Conservation (phyloP, 2,797 vertebrate genomes). For the Fringilla coelebs region DNA sequence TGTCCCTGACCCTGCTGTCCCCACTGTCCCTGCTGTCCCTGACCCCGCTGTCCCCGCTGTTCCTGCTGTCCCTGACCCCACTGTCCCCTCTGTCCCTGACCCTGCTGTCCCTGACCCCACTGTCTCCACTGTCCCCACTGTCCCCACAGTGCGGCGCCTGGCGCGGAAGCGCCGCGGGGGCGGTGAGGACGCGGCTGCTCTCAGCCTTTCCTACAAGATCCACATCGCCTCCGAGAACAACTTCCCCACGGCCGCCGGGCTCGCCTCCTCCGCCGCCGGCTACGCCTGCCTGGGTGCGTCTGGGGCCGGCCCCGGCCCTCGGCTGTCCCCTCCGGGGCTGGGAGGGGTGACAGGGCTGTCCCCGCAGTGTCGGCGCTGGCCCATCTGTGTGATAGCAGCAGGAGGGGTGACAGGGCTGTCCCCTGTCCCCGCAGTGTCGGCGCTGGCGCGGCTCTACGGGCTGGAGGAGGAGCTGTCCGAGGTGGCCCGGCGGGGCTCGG, state of each 20-base stretch:
- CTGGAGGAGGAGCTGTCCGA: slow-evolving; percentile 88
- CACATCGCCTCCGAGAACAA: slow-evolving; percentile 92
- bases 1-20: rapidly evolving
- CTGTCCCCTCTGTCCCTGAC: too few species aligned
- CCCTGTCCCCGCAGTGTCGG: slow-evolving; percentile 76
- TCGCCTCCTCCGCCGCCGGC: slow-evolving; percentile 94
- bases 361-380: neutral
- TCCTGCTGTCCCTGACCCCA: neutral
- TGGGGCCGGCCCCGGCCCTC: neutral
- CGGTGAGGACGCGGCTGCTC: slow-evolving; percentile 11
- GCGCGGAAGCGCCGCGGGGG: slow-evolving; percentile 81
- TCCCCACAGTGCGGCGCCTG: slow-evolving; percentile 82
- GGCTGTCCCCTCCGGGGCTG: neutral
- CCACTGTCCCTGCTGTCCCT: too few species aligned
- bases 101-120: neutral
- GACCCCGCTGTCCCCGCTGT: neutral
- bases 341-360: rapidly evolving
- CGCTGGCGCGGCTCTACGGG: slow-evolving; percentile 83
- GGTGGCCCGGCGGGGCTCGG: slow-evolving; percentile 90
- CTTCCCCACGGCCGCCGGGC: slow-evolving; percentile 93
- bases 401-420: neutral
- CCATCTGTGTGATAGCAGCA: rapidly evolving
- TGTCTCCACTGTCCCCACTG: neutral
- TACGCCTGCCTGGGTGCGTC: slow-evolving; percentile 90
- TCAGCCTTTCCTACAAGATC: slow-evolving; percentile 82